Conservation (phyloP, 2,888 invertebrate genomes). For the Lydus trimaculatus region DNA sequence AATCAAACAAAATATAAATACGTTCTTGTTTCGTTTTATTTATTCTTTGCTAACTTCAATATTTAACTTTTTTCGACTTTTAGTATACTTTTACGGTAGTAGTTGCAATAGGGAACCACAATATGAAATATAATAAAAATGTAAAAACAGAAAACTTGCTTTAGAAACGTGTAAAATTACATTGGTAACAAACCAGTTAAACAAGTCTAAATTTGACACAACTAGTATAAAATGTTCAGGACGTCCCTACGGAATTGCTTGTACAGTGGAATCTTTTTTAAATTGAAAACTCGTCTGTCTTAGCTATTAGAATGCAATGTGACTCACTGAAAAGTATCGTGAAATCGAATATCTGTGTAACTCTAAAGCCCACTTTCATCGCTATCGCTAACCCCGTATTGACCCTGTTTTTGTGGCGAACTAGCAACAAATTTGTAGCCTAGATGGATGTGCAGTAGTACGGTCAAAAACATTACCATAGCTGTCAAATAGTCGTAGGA, state of each 20-base stretch:
- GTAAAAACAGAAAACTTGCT: neutral
- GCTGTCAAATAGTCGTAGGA: no score
- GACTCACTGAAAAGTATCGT: no score
- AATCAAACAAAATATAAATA: neutral
- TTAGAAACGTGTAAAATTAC: conserved; percentile 9
- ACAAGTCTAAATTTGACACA: neutral
- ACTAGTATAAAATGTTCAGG: neutral
- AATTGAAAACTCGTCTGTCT: no score
- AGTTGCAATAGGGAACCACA: neutral
- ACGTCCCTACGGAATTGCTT: neutral
- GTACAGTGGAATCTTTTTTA: no score
- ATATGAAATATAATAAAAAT: neutral
- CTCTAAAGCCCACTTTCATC: no score
- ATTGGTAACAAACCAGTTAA: neutral
- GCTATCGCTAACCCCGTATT: no score
- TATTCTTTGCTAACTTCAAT: neutral
- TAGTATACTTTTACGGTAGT: neutral
- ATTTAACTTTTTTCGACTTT: neutral
- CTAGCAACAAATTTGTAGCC: no score
- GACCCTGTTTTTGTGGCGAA: no score
- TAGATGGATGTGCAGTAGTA: no score
- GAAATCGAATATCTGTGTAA: no score
- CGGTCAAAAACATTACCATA: no score
- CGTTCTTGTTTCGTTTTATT: neutral
- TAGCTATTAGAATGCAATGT: no score